These are phyloP conservation scores for Schizopygopsis pylzovi DNA, from an alignment of 2,797 vertebrate species.

Conservation along the genomic window DNA sequence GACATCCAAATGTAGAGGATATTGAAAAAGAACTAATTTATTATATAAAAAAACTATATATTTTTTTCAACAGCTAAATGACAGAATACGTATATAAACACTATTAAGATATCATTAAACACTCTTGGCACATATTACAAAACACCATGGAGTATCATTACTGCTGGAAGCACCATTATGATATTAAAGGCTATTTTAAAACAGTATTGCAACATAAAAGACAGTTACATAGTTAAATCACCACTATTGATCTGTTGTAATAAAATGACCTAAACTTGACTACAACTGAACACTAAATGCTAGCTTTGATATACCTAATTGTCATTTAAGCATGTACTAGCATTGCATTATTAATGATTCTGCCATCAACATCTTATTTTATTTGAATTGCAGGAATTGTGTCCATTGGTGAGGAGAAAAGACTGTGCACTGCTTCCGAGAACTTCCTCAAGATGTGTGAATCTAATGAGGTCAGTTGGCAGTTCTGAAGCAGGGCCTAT, in stretches of 20 bases:
- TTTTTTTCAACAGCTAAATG: neutral
- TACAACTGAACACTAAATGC: neutral
- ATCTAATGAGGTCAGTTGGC: conserved; percentile 89
- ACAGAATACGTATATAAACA: neutral
- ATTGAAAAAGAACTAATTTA: neutral
- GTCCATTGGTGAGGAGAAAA: conserved; percentile 89
- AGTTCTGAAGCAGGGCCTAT: neutral
- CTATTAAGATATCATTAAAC: neutral
- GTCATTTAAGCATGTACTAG: neutral
- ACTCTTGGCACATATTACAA: neutral
- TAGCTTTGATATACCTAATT: neutral
- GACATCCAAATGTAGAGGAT: neutral
- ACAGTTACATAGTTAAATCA: neutral
- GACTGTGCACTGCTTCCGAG: conserved; percentile 88
- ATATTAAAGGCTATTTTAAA: neutral
- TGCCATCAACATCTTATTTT: neutral
- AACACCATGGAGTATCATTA: neutral
- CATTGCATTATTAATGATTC: neutral
- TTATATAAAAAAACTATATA: neutral
- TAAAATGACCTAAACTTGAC: neutral
- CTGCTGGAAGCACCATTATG: neutral
- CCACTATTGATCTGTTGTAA: neutral
- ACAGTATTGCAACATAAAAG: neutral
- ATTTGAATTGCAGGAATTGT: conserved; percentile 83
- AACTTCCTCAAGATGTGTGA: conserved; percentile 95